Percentiles rank a stretch among this genome's conserved stretches.
These are phyloP conservation scores for Pseudopodoces humilis DNA, from an alignment of 2,113 vertebrate species.

Conservation along the genomic window DNA sequence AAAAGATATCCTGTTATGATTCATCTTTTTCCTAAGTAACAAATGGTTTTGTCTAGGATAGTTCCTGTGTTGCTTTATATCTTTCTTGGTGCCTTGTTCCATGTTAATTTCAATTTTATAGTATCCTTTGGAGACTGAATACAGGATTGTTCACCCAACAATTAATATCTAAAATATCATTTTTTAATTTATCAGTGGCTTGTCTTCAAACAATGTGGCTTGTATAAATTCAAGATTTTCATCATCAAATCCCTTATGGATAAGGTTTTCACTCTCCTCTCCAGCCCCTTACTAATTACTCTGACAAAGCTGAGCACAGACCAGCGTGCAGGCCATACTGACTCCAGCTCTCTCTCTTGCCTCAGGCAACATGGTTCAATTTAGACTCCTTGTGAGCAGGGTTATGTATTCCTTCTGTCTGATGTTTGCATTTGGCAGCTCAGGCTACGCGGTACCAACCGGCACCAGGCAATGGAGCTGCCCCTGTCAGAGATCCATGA, in stretches of 20 bases:
- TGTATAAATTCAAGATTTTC: background rate
- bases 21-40: background rate
- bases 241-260: background rate
- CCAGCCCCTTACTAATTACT: background rate
- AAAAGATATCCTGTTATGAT: background rate
- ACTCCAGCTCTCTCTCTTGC: background rate
- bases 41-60: background rate
- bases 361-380: background rate
- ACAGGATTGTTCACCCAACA: background rate
- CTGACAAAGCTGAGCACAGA: background rate
- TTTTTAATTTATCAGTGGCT: background rate
- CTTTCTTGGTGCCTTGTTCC: background rate
- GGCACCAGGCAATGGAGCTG: background rate
- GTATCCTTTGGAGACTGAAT: background rate
- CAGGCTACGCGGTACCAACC: background rate
- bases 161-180: background rate
- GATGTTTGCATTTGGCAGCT: conserved; percentile 7
- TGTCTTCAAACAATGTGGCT: background rate
- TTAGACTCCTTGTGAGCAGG: background rate
- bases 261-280: background rate
- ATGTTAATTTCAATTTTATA: background rate
- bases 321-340: background rate
- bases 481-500: background rate
- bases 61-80: background rate
- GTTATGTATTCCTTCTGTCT: background rate